These are phyloP conservation scores for Cinclus mexicanus DNA, from an alignment of 2,113 vertebrate genomes.

Conservation along the genomic window DNA sequence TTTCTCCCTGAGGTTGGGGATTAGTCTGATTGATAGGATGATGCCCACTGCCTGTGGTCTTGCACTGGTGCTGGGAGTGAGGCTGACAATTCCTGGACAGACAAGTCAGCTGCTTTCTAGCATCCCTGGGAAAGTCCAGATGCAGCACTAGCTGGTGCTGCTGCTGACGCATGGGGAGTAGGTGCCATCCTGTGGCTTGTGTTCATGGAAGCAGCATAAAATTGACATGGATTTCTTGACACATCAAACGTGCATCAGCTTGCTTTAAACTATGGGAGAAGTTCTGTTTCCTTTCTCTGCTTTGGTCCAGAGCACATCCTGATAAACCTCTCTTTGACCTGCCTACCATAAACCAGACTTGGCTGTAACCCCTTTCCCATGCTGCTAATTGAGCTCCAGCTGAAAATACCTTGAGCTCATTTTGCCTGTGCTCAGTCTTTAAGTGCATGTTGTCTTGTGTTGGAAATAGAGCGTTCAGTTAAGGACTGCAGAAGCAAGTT, in stretches of 20 bases:
- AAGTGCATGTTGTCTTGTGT: not conserved
- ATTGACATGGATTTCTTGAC: not conserved
- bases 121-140: not conserved
- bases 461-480: not conserved
- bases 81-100: not conserved
- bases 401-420: not conserved
- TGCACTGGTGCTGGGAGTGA: not conserved
- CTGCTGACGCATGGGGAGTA: accelerated
- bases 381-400: not conserved
- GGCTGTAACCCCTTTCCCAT: not conserved
- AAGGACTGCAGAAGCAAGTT: not conserved
- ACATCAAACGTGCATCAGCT: not conserved
- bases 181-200: not conserved
- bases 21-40: not conserved
- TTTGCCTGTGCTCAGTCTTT: not conserved
- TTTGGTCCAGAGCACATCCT: not conserved
- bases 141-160: accelerated
- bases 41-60: not conserved
- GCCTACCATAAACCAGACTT: not conserved
- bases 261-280: not conserved
- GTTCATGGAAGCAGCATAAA: not conserved
- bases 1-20: not conserved
- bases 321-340: not conserved
- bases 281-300: not conserved
- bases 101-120: not conserved